Percentiles rank a stretch among this genome's conserved stretches.
These are phyloP conservation scores for Iguana delicatissima DNA, from an alignment of 2,797 vertebrate genomes.

Conservation along the genomic window DNA sequence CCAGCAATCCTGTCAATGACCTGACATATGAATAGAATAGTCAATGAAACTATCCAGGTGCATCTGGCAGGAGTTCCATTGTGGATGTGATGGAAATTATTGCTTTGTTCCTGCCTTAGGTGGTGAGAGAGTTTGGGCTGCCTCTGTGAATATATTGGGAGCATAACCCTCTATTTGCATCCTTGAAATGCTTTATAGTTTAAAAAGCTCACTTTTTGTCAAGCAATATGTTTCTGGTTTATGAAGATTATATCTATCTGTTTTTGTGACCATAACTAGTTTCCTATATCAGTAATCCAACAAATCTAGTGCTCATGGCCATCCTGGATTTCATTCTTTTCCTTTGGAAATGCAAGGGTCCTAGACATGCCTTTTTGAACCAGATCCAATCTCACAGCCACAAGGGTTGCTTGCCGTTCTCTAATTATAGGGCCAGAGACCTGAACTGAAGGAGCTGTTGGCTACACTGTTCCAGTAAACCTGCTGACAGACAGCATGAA, in stretches of 20 bases:
- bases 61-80: too few species aligned
- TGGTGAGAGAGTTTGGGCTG: too few species aligned
- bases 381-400: conserved; percentile 54
- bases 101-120: too few species aligned
- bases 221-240: not conserved
- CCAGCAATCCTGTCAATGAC: too few species aligned
- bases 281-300: not conserved
- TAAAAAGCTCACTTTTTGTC: not conserved
- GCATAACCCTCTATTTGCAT: not conserved
- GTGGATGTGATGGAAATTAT: too few species aligned
- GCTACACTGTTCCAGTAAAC: not conserved
- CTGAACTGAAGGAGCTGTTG: conserved; percentile 19
- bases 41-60: too few species aligned
- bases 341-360: not conserved
- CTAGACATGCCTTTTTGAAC: not conserved
- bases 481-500: conserved; percentile 20
- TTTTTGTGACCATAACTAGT: not conserved
- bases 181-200: not conserved
- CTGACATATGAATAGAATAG: too few species aligned
- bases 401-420: conserved; percentile 62
- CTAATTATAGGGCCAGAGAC: conserved; percentile 53
- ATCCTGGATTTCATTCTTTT: not conserved
- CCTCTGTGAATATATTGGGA: not conserved
- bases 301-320: not conserved
- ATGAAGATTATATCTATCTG: not conserved